A percentile compares a stretch with the other conserved stretches of the same genome.
Conservation (phyloP, 2,797 vertebrate genomes). For the Myotis myotis region DNA sequence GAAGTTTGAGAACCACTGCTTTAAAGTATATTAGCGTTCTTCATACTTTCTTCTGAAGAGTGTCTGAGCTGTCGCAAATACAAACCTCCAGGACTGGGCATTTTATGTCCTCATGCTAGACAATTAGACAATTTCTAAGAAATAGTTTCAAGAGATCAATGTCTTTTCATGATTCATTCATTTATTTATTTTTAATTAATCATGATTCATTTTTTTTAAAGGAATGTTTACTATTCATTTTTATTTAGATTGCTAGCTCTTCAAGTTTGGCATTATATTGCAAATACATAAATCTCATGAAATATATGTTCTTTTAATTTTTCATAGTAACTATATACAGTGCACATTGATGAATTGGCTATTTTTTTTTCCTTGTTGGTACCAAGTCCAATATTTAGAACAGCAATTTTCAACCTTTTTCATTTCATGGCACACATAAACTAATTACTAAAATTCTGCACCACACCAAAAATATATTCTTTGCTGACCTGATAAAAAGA, state of each 20-base stretch:
- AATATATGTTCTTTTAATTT: background rate
- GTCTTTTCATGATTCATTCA: background rate
- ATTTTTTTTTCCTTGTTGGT: conserved; percentile 38
- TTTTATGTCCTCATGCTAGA: conserved; percentile 10
- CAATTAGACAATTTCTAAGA: background rate
- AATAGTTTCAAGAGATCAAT: background rate
- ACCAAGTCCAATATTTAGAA: background rate
- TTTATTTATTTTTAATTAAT: no score
- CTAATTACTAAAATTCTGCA: background rate
- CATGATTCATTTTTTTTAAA: conserved; percentile 12
- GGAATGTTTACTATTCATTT: conserved; percentile 10
- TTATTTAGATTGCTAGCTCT: background rate
- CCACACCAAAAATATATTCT: background rate
- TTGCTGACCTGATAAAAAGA: background rate
- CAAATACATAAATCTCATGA: background rate
- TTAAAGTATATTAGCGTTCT: conserved; percentile 24
- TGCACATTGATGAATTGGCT: background rate
- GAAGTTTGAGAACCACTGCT: no score
- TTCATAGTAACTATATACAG: background rate
- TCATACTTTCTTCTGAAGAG: background rate
- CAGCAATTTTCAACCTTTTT: background rate
- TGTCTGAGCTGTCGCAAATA: background rate
- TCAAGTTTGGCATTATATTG: background rate
- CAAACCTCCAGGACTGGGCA: background rate
- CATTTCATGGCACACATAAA: background rate